Base-by-base conservation (phyloP, 2,797 vertebrate genomes). In the Bovichtus variegatus region DNA sequence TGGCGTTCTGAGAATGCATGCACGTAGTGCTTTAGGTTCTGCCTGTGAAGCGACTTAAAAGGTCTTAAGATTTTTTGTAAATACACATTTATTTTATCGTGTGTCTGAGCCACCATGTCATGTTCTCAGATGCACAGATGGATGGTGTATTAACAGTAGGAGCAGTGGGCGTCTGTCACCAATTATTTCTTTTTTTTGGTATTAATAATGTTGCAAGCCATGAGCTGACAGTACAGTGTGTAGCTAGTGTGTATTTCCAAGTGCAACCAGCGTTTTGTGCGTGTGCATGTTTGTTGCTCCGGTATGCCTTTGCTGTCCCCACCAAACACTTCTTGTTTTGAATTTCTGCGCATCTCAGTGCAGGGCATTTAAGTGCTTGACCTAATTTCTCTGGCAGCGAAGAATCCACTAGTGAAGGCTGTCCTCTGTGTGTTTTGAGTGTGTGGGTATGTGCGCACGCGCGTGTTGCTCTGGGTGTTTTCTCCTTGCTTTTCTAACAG, bases 401-500 rank as follows among this genome's bases (percentile, higher is more conserved):
- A 93, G 92, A 94, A 95, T 94, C 93, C 84, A 77, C 90, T 79
- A 89, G 91, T 95, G 92, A 95, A 95, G 94, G 94, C 93, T 94
- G 92, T 93, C 90, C 92, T 94, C 92, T 95, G 92, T 95, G 91
- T 88, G 86, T 82, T 18, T 86, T 50, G 57, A 50, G 80, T 73
- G 73, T 80, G 74, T 61, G 54, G 62, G 55, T 44, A 53, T 88
- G 72, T 71, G 87, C 59, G 77, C 80, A 66, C 58, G 88, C 83
- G 90, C 87, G 64, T 85, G 88, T 88, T 84, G 91, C 90, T 91
- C 91, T 94, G 93, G 93, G 93, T 95, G 94, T 94, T 95, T 95
- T 94, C 94, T 96, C 89, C 90, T 91, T 88, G 93, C 92, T 90
- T 90, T 90, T 95, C 91, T 93, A 95, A 95, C 94, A 94, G 95